phyloP scores from a whole-genome alignment of 2,113 vertebrate species.

The human (Homo sapiens) region DNA sequence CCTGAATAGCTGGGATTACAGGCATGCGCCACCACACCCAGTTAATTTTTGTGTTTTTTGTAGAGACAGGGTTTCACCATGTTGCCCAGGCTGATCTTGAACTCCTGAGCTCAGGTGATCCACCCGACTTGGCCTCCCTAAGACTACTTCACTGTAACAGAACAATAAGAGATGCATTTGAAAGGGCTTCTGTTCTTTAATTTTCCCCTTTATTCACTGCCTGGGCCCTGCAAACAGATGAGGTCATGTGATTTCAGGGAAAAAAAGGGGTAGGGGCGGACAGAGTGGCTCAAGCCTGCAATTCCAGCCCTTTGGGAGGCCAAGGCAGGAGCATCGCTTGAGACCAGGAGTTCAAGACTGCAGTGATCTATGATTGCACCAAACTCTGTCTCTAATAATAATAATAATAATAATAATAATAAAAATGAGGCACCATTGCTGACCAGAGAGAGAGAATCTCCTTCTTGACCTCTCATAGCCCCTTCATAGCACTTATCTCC shows the following conservation, averaged over 20 bases:
- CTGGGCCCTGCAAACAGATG: accelerated
- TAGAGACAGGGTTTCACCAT: too few relatives aligned
- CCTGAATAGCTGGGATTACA: too few relatives aligned
- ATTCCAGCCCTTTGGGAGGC: not conserved
- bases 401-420: not conserved
- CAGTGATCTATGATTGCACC: too few relatives aligned
- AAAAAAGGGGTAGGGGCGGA: too few relatives aligned
- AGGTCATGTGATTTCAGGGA: not conserved
- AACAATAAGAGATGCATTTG: not conserved
- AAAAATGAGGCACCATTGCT: not conserved
- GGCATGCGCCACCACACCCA: too few relatives aligned
- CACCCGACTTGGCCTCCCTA: too few relatives aligned
- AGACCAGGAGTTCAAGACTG: not conserved
- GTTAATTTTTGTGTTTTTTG: too few relatives aligned
- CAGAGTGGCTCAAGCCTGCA: not conserved
- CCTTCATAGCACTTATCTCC: not conserved
- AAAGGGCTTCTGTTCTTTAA: not conserved
- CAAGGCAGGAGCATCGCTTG: not conserved
- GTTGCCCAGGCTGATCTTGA: too few relatives aligned
- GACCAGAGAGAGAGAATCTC: not conserved
- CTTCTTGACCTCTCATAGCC: not conserved
- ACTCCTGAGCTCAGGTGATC: too few relatives aligned
- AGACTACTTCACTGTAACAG: not conserved
- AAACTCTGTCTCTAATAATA: not conserved
- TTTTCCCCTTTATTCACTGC: too few relatives aligned